Base-by-base conservation (phyloP, 2,113 vertebrate species). In the Sula dactylatra region DNA sequence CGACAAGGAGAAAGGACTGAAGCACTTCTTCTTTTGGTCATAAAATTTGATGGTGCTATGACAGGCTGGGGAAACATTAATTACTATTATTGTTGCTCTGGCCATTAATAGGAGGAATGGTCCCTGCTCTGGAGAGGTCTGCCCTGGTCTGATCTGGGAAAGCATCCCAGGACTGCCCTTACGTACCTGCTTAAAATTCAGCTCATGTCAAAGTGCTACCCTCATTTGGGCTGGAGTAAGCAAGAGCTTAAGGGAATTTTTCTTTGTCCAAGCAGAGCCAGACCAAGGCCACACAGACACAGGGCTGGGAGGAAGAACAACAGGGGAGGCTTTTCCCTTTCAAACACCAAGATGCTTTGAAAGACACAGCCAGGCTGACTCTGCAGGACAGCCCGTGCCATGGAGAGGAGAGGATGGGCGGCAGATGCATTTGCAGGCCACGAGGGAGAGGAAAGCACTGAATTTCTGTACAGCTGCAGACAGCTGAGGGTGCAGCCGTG, bases 121-220 rank as follows among this genome's bases (percentile, higher is more conserved):
- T 36, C 69, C 59, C 83, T 65, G 65, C 90, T 90, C 73, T 74
- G 61, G 90, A 97, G 92, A 91, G 19, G 26, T 49, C 47, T 86
- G 86, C 52, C 44, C 34, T 64, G 77, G 14, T 67, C 76, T 88
- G 77, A 25, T 84, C 84, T 88, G 94, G 92, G 72, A 97, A 97
- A 94, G 69, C 56, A 81, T 96, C 86, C 90, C 96, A 96, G 94
- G 94, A 91, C 82, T 79, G 65, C 61, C 29, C 84, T 91, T 40
- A 64, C 3, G 2, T 19, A 44, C 19, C 77, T 65, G 69, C 44
- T 97, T 93, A 91, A 95, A 79, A 95, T 96, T 92, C 96, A 88
- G 82, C 65, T 92, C 76, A 5, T 24, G 61, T 65, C 16, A 4
- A 81, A 95, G 61, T 31, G 21, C 72, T 89, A 92, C 77, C 61